Base-by-base conservation (phyloP, 2,888 invertebrate genomes). In the Scelioninae gen. 1 region DNA sequence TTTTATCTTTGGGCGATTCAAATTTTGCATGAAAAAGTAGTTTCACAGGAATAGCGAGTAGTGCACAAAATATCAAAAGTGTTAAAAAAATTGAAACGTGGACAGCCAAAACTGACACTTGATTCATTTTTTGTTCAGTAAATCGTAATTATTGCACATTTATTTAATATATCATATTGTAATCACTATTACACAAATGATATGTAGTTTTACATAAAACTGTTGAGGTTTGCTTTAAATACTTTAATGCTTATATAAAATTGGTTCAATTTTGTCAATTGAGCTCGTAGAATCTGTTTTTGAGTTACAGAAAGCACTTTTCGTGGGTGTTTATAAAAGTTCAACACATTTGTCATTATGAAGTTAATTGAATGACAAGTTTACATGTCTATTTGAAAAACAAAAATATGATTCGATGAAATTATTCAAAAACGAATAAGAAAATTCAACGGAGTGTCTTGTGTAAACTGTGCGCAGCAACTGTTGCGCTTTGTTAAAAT, bases 401-500 rank as follows among this genome's bases (percentile, higher is more conserved):
- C 11, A 1, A 43, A 43, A 11, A 11, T 10, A 1, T 43, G 43
- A n/a, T 43, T 43, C 38, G 11, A 43, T 43, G 11, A 1, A 43
- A 43, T 5, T n/a, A 34, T 34, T 1, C 5, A 34, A n/a, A n/a
- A 43, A n/a, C 43, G 11, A 43, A n/a, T 1, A n/a, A 9, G 38
- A 38, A 38, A 9, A 43, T 5, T 43, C 5, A 43, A 1, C 1
- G 11, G 11, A n/a, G n/a, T 11, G 43, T 43, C 11, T 49, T 34
- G 13, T 40, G 31, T 13, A 40, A 45, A 11, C 7, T 63, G 45
- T 45, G 62, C 47, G 63, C 56, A 32, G 83, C 86, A 90, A 90
- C 90, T 90, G 90, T 90, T 90, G 90, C 90, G 87, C 88, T 87
- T 88, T 71, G 84, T 84, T 82, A 78, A 80, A 83, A 83, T 63